Evolutionary conservation across 1,140 invertebrate species (phyloP), one percentile per base, ranked within the genome.

Genomic region (Pararge aegeria): DNA sequence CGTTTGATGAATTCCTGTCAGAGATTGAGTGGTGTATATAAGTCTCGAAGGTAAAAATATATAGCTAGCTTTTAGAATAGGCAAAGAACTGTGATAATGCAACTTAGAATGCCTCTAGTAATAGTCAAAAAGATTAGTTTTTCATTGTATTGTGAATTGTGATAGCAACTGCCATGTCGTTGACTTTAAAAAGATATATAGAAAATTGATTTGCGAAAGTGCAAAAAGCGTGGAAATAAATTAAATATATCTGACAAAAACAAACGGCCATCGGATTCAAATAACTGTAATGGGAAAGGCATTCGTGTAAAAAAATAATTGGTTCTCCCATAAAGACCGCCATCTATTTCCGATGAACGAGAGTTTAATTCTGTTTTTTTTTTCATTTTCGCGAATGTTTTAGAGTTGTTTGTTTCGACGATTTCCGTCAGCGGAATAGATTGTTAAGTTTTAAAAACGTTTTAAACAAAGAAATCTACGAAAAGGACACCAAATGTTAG

Each of bases 271-370:
- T 64, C 55, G 63, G 59, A 70, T 70, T 68, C 78, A 78, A 73
- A 69, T 68, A 64, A 59, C 73, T 75, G 77, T 73, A 79, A 82
- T 78, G 68, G 64, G 70, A 77, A 75, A 65, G 46, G 67, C 73
- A 64, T 66, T 69, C 75, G 73, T 79, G 77, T 73, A 82, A 79
- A 82, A 42, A 82, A 82, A 82, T 82, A 82, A 84, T 84, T 83
- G 80, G 70, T 76, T 75, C 67, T 38, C 48, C 54, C 60, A 73
- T 70, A 80, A 81, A 73, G 70, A 61, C 60, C 61, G 46, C 37
- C 65, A 64, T 70, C 67, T 78, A 76, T 80, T 78, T 76, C 67
- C 69, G 71, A 74, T 76, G 62, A 68, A 49, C 63, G 59, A 75
- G 72, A 73, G 67, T 64, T 71, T 75, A 67, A 67, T 70, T 70